Evolutionary conservation across 2,113 vertebrate genomes (phyloP).

Genomic region (Phrynosoma blainvillii): DNA sequence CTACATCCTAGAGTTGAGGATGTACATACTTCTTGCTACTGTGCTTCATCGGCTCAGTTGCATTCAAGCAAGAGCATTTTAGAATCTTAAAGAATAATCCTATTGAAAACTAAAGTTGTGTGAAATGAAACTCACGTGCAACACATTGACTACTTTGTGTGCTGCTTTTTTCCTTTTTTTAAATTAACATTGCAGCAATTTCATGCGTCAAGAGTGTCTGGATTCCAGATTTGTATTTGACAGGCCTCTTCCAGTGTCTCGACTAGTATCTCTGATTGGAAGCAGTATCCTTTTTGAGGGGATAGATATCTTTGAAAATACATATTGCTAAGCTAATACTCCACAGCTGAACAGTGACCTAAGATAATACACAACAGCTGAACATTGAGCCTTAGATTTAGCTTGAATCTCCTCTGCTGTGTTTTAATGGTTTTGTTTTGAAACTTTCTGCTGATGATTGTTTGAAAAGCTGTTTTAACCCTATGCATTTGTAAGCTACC

Average conservation of each 20-base stretch:
- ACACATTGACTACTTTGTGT: slow-evolving; percentile 9
- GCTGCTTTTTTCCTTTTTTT: background rate
- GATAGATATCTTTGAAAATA: no score
- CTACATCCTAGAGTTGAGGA: no score
- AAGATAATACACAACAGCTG: background rate
- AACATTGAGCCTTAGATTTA: background rate
- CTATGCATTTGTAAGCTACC: background rate
- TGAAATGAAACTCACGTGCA: background rate
- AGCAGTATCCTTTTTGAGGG: slow-evolving; percentile 92
- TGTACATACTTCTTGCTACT: background rate
- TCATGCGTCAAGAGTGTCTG: slow-evolving; percentile 99
- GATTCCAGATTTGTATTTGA: slow-evolving; percentile 98
- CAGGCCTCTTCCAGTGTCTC: slow-evolving; percentile 92
- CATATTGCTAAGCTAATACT: background rate
- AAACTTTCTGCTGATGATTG: background rate
- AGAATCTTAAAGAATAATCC: background rate
- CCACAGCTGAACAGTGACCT: background rate
- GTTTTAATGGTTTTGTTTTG: background rate
- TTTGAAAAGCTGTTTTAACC: background rate
- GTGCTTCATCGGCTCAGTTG: background rate
- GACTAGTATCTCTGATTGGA: slow-evolving; percentile 94
- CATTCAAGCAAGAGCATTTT: background rate
- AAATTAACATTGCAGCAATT: slow-evolving; percentile 81
- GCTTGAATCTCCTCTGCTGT: no score
- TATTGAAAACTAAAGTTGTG: background rate